Evolutionary conservation across 1,140 invertebrate genomes (phyloP).

Genomic region (Zaprionus capensis): DNA sequence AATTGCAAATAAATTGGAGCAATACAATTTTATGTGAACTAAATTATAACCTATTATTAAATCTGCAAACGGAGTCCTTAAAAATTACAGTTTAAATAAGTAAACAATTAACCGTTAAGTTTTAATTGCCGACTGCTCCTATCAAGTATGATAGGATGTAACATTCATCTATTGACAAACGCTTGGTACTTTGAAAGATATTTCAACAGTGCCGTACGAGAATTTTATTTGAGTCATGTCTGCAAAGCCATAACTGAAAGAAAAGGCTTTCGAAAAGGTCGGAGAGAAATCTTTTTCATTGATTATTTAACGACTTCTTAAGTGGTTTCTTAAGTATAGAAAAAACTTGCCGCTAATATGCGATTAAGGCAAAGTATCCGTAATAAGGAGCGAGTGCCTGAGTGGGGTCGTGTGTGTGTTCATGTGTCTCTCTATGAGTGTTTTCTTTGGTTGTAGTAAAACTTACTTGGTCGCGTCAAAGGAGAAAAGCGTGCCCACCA

Average conservation of each 20-base stretch:
- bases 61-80: no score
- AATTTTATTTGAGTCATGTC: conserved; percentile 12
- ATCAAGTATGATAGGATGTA: neutral
- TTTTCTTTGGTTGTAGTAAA: conserved; percentile 34
- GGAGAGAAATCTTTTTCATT: conserved; percentile 78
- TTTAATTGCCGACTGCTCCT: neutral
- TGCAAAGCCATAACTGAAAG: conserved; percentile 10
- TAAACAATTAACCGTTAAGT: neutral
- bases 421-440: conserved; percentile 38
- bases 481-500: conserved; percentile 35
- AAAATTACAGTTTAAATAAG: no score
- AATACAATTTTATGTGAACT: neutral
- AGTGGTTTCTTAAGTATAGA: conserved; percentile 82
- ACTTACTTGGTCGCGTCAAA: conserved; percentile 50
- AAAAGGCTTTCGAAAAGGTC: conserved; percentile 15
- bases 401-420: conserved; percentile 11
- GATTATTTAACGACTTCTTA: conserved; percentile 84
- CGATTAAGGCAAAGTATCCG: conserved; percentile 77
- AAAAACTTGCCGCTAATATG: conserved; percentile 78
- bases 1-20: neutral
- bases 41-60: neutral
- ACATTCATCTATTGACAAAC: neutral
- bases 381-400: conserved; percentile 18
- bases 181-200: neutral
- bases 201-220: neutral